phyloP scores from a whole-genome alignment of 2,888 invertebrate species.

The Folsomia manolachei region DNA sequence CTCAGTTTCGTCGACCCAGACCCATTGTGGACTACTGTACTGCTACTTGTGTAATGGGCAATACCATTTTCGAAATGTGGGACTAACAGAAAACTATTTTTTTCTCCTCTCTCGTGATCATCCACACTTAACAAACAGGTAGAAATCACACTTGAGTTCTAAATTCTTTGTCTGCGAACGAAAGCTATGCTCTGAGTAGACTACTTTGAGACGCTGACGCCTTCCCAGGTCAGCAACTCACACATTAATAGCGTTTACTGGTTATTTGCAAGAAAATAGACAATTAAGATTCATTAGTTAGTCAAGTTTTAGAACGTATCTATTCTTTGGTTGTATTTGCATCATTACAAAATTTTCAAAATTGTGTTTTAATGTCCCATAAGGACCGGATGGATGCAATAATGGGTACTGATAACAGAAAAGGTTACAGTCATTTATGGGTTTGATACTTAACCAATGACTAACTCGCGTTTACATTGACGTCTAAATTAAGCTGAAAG shows the following conservation, averaged over 20 bases:
- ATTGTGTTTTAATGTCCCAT: too few relatives aligned
- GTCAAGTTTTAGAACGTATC: too few relatives aligned
- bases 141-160: slow-evolving; percentile 16
- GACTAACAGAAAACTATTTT: not conserved
- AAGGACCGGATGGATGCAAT: too few relatives aligned
- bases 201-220: not conserved
- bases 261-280: not conserved
- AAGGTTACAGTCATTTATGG: too few relatives aligned
- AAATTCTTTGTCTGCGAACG: not conserved
- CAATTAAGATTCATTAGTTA: too few relatives aligned
- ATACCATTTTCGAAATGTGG: slow-evolving; percentile 4
- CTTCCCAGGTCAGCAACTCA: not conserved
- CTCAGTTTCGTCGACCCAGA: slow-evolving; percentile 24
- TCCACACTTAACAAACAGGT: not conserved
- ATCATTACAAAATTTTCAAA: too few relatives aligned
- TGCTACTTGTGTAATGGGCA: slow-evolving; percentile 23
- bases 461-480: not conserved
- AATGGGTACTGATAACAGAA: too few relatives aligned
- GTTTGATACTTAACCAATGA: too few relatives aligned
- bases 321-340: too few relatives aligned
- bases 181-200: not conserved
- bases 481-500: not conserved
- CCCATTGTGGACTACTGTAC: slow-evolving; percentile 20
- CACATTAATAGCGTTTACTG: not conserved
- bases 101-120: not conserved